Percentiles rank a stretch among this genome's conserved stretches.
phyloP scores from a whole-genome alignment of 2,113 vertebrate genomes.

The Amphiprion ocellaris region DNA sequence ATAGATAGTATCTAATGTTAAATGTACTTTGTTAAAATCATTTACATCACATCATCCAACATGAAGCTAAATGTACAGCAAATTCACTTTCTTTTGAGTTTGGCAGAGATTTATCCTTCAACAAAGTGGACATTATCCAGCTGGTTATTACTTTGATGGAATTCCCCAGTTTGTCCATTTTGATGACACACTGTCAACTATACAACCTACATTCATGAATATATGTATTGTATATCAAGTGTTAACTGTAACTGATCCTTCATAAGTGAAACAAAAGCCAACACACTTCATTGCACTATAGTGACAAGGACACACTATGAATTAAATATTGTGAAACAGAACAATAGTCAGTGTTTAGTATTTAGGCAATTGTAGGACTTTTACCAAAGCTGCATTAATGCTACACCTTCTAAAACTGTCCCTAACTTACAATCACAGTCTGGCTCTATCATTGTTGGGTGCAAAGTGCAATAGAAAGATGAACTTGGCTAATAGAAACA shows the following conservation, averaged over 20 bases:
- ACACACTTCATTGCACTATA: too few relatives aligned
- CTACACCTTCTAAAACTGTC: neutral
- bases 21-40: neutral
- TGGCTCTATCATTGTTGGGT: neutral
- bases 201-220: too few relatives aligned
- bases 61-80: neutral
- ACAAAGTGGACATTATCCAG: neutral
- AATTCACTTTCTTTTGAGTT: neutral
- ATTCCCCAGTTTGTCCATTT: neutral
- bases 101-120: neutral
- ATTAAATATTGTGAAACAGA: too few relatives aligned
- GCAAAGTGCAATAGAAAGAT: neutral
- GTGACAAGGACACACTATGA: too few relatives aligned
- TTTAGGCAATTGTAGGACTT: too few relatives aligned
- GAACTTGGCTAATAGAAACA: neutral
- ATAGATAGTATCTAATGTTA: neutral
- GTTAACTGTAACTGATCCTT: conserved; percentile 7
- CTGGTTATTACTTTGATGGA: neutral
- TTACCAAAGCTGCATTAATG: too few relatives aligned
- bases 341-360: too few relatives aligned
- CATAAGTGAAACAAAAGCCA: too few relatives aligned
- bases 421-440: neutral
- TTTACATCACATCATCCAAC: neutral
- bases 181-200: too few relatives aligned
- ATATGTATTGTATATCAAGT: neutral